phyloP scores from a whole-genome alignment of 2,888 invertebrate genomes.

The Acanthopleura granulata region DNA sequence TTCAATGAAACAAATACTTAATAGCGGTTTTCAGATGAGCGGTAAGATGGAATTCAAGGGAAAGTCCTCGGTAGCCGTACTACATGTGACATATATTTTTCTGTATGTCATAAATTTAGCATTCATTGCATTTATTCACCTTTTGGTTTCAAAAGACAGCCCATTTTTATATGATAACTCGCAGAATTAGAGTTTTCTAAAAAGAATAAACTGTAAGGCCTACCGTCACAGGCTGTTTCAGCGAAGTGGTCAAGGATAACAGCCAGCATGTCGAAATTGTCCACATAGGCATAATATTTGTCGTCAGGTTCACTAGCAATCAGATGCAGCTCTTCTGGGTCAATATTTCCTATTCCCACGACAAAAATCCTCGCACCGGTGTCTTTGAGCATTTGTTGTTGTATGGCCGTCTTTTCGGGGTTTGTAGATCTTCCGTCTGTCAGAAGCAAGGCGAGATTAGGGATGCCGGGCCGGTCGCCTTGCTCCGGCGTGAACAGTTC shows the following conservation, averaged over 20 bases:
- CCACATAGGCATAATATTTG: conserved; percentile 8
- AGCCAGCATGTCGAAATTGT: background rate
- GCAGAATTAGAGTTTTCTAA: background rate
- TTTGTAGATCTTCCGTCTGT: conserved; percentile 25
- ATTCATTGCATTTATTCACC: too few species aligned
- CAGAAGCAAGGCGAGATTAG: conserved; percentile 22
- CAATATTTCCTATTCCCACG: conserved; percentile 26
- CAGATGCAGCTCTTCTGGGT: conserved; percentile 21
- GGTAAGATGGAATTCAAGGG: too few species aligned
- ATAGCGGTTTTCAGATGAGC: too few species aligned
- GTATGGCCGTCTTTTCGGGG: background rate
- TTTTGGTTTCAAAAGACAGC: too few species aligned
- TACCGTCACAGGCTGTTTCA: conserved; percentile 12
- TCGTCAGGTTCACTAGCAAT: conserved; percentile 23
- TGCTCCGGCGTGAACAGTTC: background rate
- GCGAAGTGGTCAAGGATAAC: conserved; percentile 9
- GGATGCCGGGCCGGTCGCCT: conserved; percentile 17
- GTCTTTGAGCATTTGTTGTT: conserved; percentile 13
- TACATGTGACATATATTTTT: too few species aligned
- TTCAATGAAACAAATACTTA: too few species aligned
- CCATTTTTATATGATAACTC: too few species aligned
- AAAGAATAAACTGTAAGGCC: background rate
- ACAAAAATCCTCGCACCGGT: conserved; percentile 25
- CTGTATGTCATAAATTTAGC: too few species aligned
- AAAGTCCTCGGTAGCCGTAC: too few species aligned